phyloP scores from a whole-genome alignment of 2,113 vertebrate genomes.

The Paradoxurus hermaphroditus region DNA sequence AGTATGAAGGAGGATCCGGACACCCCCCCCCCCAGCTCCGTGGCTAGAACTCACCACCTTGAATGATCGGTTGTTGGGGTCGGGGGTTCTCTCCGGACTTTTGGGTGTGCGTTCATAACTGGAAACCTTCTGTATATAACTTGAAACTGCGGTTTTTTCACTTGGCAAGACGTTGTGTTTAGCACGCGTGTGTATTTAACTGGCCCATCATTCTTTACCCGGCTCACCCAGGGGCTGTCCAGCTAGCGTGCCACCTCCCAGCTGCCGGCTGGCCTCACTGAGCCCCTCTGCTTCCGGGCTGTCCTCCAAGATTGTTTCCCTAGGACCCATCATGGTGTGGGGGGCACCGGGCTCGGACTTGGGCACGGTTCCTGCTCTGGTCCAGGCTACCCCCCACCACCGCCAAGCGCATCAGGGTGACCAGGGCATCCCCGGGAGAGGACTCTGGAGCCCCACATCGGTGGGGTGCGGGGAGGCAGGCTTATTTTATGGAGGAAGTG shows the following conservation, averaged over 20 bases:
- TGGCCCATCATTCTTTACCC: fast-evolving
- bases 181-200: fast-evolving
- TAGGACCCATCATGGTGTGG: fast-evolving
- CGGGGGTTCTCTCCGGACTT: not conserved
- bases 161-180: fast-evolving
- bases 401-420: not conserved
- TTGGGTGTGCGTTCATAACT: fast-evolving
- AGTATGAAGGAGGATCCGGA: fast-evolving
- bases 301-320: not conserved
- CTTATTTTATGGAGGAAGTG: not conserved
- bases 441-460: not conserved
- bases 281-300: fast-evolving
- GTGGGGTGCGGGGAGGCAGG: no score
- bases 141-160: fast-evolving
- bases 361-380: not conserved
- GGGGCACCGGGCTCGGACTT: fast-evolving
- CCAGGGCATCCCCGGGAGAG: not conserved
- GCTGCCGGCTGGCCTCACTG: fast-evolving
- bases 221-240: fast-evolving
- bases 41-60: fast-evolving
- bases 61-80: fast-evolving
- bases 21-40: fast-evolving
- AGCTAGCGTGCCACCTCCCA: not conserved
- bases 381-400: not conserved
- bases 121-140: fast-evolving